Base-by-base conservation (phyloP, 2,797 vertebrate species). In the Diceros bicornis region DNA sequence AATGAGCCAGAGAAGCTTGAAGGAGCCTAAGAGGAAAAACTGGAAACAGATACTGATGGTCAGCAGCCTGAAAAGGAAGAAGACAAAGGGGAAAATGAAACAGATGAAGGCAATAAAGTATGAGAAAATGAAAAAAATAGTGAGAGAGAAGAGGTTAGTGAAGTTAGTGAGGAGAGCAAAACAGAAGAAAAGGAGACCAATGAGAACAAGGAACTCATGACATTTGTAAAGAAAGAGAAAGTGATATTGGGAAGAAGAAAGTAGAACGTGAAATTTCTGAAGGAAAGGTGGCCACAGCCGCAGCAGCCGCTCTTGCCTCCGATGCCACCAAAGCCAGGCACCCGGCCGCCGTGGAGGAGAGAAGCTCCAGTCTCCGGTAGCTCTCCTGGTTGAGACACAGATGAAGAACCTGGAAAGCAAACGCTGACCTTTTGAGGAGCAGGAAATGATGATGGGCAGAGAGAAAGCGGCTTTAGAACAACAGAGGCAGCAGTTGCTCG, bases 351-450 rank as follows among this genome's bases (percentile, higher is more conserved):
- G 99, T 99, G 81, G 99, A 99, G 97, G 99, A 99, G 97, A 99
- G 99, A 41, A 99, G 98, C 99, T 99, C 98, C 99, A 99, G 97
- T 99, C 99, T 69, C 98, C 99, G 95, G 99, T 99, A 0, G 99
- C 99, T 41, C 99, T 99, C 77, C 97, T 99, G 98, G 99, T 99
- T 97, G 99, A 99, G 98, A 99, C 99, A 0, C 99, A 99, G 98
- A 99, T 99, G 99, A 99, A 99, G 99, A 99, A 99, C 97, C 98
- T 99, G 98, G 99, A 99, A 99, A 99, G 99, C 96, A 99, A 99
- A 96, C 99, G 99, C 93, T 99, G 99, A 87, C 99, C 99, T 98
- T 99, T 99, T 64, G 99, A 99, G 98, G 99, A 99, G 97, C 97
- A 99, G 57, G 99, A 99, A 98, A 99, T 99, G 97, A 99, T 99